Evolutionary conservation across 2,888 invertebrate genomes (phyloP).

Genomic region (Chrysopilus asiliformis): DNA sequence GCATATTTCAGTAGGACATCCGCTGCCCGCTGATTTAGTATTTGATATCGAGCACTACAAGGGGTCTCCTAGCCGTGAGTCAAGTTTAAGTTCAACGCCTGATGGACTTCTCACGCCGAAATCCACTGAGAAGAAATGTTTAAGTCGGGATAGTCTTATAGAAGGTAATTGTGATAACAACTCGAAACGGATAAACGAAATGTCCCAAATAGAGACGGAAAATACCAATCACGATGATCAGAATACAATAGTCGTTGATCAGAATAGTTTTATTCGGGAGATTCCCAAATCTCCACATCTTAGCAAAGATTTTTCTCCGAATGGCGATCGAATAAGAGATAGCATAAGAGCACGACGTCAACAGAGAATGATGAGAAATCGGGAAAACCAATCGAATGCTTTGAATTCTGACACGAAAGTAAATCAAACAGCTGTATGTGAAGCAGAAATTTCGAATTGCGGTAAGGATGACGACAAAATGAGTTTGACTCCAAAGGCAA

Average conservation of each 20-base stretch:
- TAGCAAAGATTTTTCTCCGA: slow-evolving; percentile 35
- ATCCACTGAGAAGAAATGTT: slow-evolving; percentile 17
- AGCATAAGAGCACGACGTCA: slow-evolving; percentile 34
- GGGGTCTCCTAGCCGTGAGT: slow-evolving; percentile 34
- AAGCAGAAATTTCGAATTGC: slow-evolving; percentile 5
- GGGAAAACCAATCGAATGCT: slow-evolving; percentile 14
- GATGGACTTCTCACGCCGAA: slow-evolving; percentile 34
- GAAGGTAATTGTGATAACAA: slow-evolving; percentile 12
- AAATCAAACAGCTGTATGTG: slow-evolving; percentile 2
- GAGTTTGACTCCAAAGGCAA: slow-evolving; percentile 3
- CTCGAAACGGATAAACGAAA: neutral
- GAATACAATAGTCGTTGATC: slow-evolving; percentile 7
- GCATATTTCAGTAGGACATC: slow-evolving; percentile 51
- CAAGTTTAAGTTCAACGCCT: slow-evolving; percentile 30
- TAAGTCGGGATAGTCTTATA: slow-evolving; percentile 31
- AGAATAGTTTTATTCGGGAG: slow-evolving; percentile 17
- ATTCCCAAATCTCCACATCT: slow-evolving; percentile 36
- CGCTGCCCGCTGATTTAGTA: slow-evolving; percentile 51
- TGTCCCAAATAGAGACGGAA: neutral
- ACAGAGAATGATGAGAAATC: slow-evolving; percentile 18
- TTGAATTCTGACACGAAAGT: slow-evolving; percentile 5
- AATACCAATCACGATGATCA: neutral
- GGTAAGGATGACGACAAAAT: slow-evolving; percentile 9
- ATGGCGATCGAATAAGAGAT: slow-evolving; percentile 33
- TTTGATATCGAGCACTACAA: slow-evolving; percentile 63